phyloP scores from a whole-genome alignment of 2,797 vertebrate genomes.

The Enteromius fasciolatus region DNA sequence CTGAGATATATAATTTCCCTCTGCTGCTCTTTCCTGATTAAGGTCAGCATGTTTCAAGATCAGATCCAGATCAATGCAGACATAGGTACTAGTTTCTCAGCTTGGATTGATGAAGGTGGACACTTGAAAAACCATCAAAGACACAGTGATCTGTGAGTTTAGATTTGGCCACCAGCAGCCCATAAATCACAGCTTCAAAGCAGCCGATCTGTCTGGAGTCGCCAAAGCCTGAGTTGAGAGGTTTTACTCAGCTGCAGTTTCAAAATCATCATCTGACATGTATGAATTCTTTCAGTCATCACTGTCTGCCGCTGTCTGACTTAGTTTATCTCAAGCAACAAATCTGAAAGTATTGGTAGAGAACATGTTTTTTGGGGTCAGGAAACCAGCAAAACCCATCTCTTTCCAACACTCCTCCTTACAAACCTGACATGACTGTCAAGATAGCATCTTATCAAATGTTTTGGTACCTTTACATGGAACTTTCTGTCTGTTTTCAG shows the following conservation, averaged over 20 bases:
- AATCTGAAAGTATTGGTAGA: slow-evolving; percentile 3
- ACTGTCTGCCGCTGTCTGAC: background rate
- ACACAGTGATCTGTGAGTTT: slow-evolving; percentile 27
- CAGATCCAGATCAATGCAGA: slow-evolving; percentile 15
- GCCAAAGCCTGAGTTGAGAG: background rate
- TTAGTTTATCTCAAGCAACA: slow-evolving; percentile 8
- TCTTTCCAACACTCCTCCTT: background rate
- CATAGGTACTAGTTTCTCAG: slow-evolving; percentile 30
- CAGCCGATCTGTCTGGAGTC: slow-evolving; percentile 10
- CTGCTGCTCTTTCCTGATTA: slow-evolving; percentile 8
- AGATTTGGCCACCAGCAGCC: slow-evolving; percentile 30
- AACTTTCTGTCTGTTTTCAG: background rate
- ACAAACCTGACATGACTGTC: background rate
- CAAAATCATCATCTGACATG: background rate
- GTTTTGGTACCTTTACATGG: background rate
- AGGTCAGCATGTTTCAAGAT: slow-evolving; percentile 22
- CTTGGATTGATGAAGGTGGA: slow-evolving; percentile 31
- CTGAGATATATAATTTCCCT: background rate
- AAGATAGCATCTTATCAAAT: background rate
- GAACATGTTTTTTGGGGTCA: background rate
- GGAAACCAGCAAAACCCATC: background rate
- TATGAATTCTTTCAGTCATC: background rate
- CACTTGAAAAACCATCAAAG: slow-evolving; percentile 50
- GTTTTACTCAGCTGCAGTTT: slow-evolving; percentile 31
- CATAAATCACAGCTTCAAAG: slow-evolving; percentile 54